Percentiles rank a stretch among this genome's conserved stretches.
Evolutionary conservation across 2,797 vertebrate species (phyloP).

Genomic region (Macrochelys suwanniensis): DNA sequence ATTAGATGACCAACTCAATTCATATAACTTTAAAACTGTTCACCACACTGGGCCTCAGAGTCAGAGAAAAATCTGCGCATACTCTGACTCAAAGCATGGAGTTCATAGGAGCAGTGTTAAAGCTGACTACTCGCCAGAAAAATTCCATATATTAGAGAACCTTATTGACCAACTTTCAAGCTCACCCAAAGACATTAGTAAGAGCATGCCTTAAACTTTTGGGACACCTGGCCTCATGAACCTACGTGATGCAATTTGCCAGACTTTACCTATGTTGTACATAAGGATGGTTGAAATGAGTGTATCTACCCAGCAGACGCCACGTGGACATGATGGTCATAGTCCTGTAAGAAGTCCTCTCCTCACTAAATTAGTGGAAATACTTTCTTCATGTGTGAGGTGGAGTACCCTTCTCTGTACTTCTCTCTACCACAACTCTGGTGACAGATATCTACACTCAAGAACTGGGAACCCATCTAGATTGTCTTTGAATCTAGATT

Average conservation of each 20-base stretch:
- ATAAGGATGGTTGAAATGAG: neutral
- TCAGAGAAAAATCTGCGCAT: neutral
- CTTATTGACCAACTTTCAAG: neutral
- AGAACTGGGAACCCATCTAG: neutral
- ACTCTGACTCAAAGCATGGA: neutral
- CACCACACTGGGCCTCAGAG: neutral
- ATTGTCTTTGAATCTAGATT: neutral
- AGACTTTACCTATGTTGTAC: neutral
- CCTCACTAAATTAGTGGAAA: neutral
- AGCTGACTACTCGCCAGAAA: neutral
- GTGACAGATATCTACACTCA: neutral
- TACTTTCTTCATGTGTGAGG: neutral
- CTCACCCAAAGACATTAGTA: neutral
- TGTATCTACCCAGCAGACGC: neutral
- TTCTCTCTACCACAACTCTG: neutral
- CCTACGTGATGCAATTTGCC: neutral
- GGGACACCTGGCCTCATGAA: neutral
- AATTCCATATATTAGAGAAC: neutral
- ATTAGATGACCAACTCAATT: too few relatives aligned
- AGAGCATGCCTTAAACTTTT: neutral
- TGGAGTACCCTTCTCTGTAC: neutral
- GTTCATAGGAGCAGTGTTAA: neutral
- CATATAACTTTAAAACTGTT: neutral
- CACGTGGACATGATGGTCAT: neutral
- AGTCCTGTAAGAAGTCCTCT: neutral